Conservation (phyloP, 2,113 vertebrate species). For the Gadus chalcogrammus region DNA sequence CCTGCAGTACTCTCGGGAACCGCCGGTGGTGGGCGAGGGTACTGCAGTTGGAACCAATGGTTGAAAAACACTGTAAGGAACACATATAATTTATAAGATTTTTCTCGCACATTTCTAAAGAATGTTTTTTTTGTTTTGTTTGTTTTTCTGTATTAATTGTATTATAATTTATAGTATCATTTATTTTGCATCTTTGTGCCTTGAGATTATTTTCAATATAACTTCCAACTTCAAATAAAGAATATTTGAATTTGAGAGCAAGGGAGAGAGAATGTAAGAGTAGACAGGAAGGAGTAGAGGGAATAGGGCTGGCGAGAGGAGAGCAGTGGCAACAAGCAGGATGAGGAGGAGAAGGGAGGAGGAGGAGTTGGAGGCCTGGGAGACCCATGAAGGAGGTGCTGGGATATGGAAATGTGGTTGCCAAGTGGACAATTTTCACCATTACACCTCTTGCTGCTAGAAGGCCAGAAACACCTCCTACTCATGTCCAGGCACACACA, state of each 20-base stretch:
- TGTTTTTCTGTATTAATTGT: too few relatives aligned
- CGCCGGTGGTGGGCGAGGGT: too few relatives aligned
- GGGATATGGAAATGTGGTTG: slow-evolving; percentile 46
- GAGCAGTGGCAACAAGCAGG: slow-evolving; percentile 29
- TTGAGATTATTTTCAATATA: too few relatives aligned
- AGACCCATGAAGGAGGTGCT: slow-evolving; percentile 23
- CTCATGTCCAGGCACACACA: slow-evolving; percentile 29
- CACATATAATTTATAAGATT: too few relatives aligned
- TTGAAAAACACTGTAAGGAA: too few relatives aligned
- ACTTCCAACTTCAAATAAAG: too few relatives aligned
- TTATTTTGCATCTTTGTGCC: too few relatives aligned
- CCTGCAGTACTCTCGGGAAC: too few relatives aligned
- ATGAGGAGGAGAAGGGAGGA: slow-evolving; percentile 21
- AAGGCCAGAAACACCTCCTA: slow-evolving; percentile 53
- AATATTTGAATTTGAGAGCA: slow-evolving; percentile 15
- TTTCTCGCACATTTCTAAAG: too few relatives aligned
- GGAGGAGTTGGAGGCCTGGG: slow-evolving; percentile 30
- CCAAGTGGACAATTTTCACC: slow-evolving; percentile 61
- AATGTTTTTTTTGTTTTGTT: too few relatives aligned
- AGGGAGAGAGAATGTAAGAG: slow-evolving; percentile 46
- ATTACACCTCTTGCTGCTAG: slow-evolving; percentile 37
- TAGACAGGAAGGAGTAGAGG: slow-evolving; percentile 42
- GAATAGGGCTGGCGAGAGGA: slow-evolving; percentile 19
- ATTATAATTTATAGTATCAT: too few relatives aligned
- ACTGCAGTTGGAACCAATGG: too few relatives aligned